Conservation (phyloP, 2,888 invertebrate genomes). For the Anodontia alba region DNA sequence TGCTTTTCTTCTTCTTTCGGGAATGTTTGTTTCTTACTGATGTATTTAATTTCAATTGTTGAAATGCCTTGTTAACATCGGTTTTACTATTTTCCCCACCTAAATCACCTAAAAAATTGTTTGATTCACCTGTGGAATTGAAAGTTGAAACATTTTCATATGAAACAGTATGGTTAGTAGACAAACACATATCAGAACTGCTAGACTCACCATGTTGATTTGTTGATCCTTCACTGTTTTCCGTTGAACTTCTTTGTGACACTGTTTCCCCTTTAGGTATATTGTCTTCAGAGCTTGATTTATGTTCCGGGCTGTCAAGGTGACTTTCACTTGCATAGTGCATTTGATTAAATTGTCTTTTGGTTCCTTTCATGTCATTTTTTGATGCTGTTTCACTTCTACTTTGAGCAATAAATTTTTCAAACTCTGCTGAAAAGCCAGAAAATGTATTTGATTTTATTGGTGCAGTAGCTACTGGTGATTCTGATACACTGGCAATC, state of each 20-base stretch:
- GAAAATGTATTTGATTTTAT: background rate
- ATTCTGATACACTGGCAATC: background rate
- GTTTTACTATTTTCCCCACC: background rate
- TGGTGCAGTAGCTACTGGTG: background rate
- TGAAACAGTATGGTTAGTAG: slow-evolving; percentile 7
- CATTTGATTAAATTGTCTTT: background rate
- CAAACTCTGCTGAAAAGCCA: slow-evolving; percentile 58
- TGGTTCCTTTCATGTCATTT: background rate
- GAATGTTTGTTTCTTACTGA: background rate
- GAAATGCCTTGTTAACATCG: background rate
- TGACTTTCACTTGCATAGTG: too few relatives aligned
- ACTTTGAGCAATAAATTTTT: slow-evolving; percentile 47
- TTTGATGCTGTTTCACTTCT: background rate
- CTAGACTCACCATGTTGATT: slow-evolving; percentile 15
- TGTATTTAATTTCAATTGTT: background rate
- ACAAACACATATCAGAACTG: slow-evolving; percentile 17
- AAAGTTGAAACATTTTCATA: slow-evolving; percentile 1
- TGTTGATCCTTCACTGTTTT: background rate
- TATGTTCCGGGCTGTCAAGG: background rate
- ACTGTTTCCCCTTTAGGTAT: background rate
- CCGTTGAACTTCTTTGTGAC: background rate
- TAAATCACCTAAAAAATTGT: background rate
- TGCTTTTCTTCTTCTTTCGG: slow-evolving; percentile 63
- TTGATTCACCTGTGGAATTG: background rate
- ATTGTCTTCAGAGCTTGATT: background rate